Evolutionary conservation across 2,888 invertebrate genomes (phyloP).

Genomic region (Microctonus hyperodae): DNA sequence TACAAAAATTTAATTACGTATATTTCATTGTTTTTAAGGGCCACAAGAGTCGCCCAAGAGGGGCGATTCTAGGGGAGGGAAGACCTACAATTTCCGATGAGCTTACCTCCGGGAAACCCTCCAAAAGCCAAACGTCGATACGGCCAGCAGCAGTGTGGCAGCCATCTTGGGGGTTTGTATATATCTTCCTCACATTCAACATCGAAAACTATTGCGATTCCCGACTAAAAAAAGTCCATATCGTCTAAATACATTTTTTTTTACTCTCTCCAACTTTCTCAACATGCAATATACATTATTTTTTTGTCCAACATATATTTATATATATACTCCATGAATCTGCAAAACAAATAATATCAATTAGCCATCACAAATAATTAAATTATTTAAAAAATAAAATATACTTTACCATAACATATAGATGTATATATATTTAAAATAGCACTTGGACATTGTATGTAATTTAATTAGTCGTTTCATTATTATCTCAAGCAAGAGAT

Average conservation of each 20-base stretch:
- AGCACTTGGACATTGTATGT: background rate
- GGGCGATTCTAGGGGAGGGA: constrained; percentile 60
- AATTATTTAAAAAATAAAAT: no score
- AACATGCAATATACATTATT: no score
- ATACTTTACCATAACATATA: no score
- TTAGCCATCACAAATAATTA: no score
- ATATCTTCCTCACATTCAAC: constrained; percentile 46
- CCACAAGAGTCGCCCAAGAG: constrained; percentile 39
- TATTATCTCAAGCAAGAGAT: constrained; percentile 9
- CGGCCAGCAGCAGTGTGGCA: constrained; percentile 46
- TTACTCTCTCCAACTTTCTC: background rate
- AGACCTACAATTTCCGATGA: constrained; percentile 63
- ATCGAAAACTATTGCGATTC: constrained; percentile 53
- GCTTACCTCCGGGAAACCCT: constrained; percentile 63
- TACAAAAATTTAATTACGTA: constrained; percentile 58
- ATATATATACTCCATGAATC: no score
- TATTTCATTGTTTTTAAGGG: constrained; percentile 59
- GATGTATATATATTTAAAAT: no score
- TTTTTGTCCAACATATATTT: no score
- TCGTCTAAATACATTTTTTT: background rate
- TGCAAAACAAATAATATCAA: no score
- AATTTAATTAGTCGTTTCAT: background rate
- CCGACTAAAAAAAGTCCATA: constrained; percentile 38
- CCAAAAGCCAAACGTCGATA: constrained; percentile 63
- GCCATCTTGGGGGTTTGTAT: constrained; percentile 60